Conservation (phyloP, 2,888 invertebrate genomes). For the Rutpela maculata region DNA sequence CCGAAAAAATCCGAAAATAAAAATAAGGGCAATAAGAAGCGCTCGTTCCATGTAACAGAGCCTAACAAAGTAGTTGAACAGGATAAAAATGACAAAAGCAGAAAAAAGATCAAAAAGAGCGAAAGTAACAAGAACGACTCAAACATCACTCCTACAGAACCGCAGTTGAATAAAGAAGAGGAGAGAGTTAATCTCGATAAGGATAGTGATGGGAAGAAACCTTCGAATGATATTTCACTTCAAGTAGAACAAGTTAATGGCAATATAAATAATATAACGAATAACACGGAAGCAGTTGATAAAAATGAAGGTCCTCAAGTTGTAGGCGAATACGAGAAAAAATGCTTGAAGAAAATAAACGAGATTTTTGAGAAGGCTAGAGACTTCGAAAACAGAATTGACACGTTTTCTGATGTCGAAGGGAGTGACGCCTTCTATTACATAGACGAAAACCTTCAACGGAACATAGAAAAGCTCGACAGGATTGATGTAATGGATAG, state of each 20-base stretch:
- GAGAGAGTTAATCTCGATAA: not conserved
- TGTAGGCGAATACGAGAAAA: conserved; percentile 16
- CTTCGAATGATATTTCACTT: too few relatives aligned
- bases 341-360: conserved; percentile 19
- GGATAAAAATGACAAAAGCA: not conserved
- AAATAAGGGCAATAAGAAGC: too few relatives aligned
- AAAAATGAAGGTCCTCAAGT: not conserved
- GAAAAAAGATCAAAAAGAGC: not conserved
- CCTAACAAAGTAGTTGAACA: too few relatives aligned
- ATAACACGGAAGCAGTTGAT: not conserved
- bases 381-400: conserved; percentile 27
- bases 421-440: conserved; percentile 38
- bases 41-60: too few relatives aligned
- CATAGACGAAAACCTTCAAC: conserved; percentile 49
- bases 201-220: not conserved
- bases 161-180: not conserved
- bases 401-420: conserved; percentile 14
- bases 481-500: conserved; percentile 44
- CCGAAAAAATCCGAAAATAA: too few relatives aligned
- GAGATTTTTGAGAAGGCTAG: conserved; percentile 19
- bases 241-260: not conserved
- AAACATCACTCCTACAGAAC: not conserved
- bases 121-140: not conserved
- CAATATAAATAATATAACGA: too few relatives aligned
- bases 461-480: conserved; percentile 49